These are phyloP conservation scores for Drosophila cardini DNA, from an alignment of 1,140 invertebrate genomes.

Conservation along the genomic window DNA sequence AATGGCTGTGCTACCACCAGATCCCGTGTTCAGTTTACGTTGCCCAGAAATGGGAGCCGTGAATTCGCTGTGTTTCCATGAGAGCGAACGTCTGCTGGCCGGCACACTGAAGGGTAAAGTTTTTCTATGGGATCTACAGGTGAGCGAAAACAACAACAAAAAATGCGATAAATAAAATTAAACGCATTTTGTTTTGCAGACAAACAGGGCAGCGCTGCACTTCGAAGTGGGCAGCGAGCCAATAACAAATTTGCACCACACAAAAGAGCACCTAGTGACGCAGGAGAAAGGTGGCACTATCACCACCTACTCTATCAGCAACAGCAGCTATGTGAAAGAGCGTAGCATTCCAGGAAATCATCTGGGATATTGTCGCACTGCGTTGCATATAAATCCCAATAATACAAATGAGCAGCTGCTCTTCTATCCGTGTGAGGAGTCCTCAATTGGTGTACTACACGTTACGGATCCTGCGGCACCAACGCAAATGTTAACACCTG, in stretches of 20 bases:
- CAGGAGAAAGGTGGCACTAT: slow-evolving; percentile 89
- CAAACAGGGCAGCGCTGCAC: slow-evolving; percentile 74
- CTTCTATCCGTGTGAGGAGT: slow-evolving; percentile 88
- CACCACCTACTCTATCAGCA: slow-evolving; percentile 88
- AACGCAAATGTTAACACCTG: slow-evolving; percentile 84
- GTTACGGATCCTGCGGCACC: slow-evolving; percentile 86
- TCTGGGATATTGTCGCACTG: slow-evolving; percentile 88
- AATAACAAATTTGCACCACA: slow-evolving; percentile 73
- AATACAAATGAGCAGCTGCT: slow-evolving; percentile 87
- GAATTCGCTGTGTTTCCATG: slow-evolving; percentile 88
- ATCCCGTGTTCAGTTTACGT: slow-evolving; percentile 88
- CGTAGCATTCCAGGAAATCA: slow-evolving; percentile 87
- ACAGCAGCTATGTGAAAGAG: slow-evolving; percentile 86
- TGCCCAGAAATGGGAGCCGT: slow-evolving; percentile 88
- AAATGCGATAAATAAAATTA: not conserved
- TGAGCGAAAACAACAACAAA: slow-evolving; percentile 74
- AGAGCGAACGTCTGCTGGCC: slow-evolving; percentile 88
- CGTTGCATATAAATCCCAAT: slow-evolving; percentile 85
- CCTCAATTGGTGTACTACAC: slow-evolving; percentile 87
- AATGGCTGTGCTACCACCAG: slow-evolving; percentile 87
- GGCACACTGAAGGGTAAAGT: slow-evolving; percentile 89
- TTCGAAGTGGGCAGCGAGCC: slow-evolving; percentile 77
- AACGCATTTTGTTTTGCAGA: slow-evolving; percentile 48
- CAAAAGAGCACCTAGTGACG: slow-evolving; percentile 86
- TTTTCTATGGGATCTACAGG: slow-evolving; percentile 90